These are phyloP conservation scores for Diarsia mendica DNA, from an alignment of 2,888 invertebrate genomes.

Conservation along the genomic window DNA sequence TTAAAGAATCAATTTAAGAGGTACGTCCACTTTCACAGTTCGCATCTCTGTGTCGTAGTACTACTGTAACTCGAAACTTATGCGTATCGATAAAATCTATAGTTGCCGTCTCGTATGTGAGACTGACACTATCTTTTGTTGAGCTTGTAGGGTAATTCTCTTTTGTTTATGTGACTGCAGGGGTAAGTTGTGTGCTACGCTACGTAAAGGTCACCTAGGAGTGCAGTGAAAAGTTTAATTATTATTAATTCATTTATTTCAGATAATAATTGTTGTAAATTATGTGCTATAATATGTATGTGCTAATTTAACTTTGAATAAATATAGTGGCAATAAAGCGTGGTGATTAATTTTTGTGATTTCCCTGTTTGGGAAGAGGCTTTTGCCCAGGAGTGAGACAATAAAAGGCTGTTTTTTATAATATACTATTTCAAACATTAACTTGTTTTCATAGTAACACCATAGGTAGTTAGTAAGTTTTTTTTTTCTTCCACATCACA, in stretches of 20 bases:
- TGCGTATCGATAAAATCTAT: constrained; percentile 43
- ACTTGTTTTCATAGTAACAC: background rate
- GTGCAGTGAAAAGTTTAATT: background rate
- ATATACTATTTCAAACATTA: background rate
- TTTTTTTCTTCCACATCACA: background rate
- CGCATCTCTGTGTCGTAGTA: constrained; percentile 74
- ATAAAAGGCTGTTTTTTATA: no score
- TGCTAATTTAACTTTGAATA: background rate
- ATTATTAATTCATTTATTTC: no score
- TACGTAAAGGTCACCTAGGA: constrained; percentile 29
- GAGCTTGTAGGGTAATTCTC: constrained; percentile 18
- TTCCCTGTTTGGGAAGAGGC: background rate
- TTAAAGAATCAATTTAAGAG: constrained; percentile 28
- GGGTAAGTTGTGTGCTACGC: constrained; percentile 6
- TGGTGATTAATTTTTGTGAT: background rate
- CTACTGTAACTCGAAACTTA: constrained; percentile 75
- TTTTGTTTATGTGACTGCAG: constrained; percentile 30
- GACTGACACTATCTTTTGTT: constrained; percentile 38
- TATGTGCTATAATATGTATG: no score
- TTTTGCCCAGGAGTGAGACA: no score
- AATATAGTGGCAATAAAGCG: background rate
- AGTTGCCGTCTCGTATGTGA: constrained; percentile 15
- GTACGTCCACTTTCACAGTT: constrained; percentile 79
- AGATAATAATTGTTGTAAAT: no score
- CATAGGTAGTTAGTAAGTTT: no score